A percentile compares a stretch with the other conserved stretches of the same genome.
These are phyloP conservation scores for Scaptomyza hsui DNA, from an alignment of 1,140 invertebrate genomes.

Conservation along the genomic window DNA sequence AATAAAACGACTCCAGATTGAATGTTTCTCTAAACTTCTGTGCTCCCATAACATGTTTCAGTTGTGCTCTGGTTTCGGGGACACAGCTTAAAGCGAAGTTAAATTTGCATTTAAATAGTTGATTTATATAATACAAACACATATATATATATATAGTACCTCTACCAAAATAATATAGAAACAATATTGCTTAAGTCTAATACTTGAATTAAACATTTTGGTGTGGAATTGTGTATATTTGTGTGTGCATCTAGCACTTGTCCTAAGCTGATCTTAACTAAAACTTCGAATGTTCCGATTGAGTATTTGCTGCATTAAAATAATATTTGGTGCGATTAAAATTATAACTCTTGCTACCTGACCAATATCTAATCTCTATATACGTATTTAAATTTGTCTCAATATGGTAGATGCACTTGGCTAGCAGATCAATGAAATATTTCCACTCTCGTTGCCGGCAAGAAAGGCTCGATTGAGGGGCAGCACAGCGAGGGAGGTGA, in stretches of 20 bases:
- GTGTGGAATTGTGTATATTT: conserved; percentile 22
- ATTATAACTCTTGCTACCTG: conserved; percentile 15
- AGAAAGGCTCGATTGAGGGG: conserved; percentile 95
- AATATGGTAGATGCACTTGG: conserved; percentile 8
- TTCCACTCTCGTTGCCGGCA: conserved; percentile 95
- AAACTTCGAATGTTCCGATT: conserved; percentile 9
- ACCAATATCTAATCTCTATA: background rate
- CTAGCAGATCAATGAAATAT: conserved; percentile 93
- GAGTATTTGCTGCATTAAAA: conserved; percentile 48
- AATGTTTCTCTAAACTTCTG: conserved; percentile 36
- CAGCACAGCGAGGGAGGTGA: conserved; percentile 94
- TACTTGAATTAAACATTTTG: conserved; percentile 12
- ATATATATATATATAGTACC: conserved; percentile 15
- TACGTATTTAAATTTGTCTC: background rate
- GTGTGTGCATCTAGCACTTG: conserved; percentile 9
- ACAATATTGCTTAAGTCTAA: conserved; percentile 28
- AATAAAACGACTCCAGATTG: conserved; percentile 21
- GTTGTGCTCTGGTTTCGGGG: conserved; percentile 13
- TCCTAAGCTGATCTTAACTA: background rate
- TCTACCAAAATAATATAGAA: conserved; percentile 20
- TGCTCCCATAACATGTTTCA: conserved; percentile 39
- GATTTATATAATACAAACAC: conserved; percentile 30
- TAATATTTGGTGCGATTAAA: conserved; percentile 73
- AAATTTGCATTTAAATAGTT: conserved; percentile 9
- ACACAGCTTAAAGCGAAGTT: background rate